phyloP scores from a whole-genome alignment of 2,113 vertebrate species.

The Chauna torquata region DNA sequence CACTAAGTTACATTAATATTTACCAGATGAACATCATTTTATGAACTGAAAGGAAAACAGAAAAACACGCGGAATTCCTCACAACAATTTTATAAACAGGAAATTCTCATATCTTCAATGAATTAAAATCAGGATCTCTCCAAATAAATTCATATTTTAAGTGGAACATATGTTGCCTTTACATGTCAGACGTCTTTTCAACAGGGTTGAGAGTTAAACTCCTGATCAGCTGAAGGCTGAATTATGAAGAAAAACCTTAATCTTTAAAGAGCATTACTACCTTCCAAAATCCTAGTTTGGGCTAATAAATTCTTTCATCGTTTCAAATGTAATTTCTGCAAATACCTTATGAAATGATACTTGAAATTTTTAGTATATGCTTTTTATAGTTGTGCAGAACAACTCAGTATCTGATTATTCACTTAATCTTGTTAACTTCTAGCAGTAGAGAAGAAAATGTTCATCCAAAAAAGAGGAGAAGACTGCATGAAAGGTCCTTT shows the following conservation, averaged over 20 bases:
- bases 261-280: conserved; percentile 28
- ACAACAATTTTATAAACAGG: background rate
- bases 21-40: background rate
- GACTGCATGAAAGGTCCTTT: background rate
- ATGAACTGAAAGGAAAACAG: background rate
- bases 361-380: background rate
- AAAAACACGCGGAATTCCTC: background rate
- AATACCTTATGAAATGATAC: background rate
- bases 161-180: background rate
- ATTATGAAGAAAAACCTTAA: background rate
- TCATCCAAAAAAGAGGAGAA: background rate
- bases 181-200: background rate
- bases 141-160: background rate
- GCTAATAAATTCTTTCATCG: background rate
- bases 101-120: background rate
- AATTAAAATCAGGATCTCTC: background rate
- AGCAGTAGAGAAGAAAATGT: background rate
- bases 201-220: background rate
- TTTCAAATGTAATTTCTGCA: background rate
- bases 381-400: background rate
- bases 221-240: background rate
- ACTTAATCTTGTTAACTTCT: background rate
- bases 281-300: background rate
- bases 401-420: background rate
- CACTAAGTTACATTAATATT: background rate